These are phyloP conservation scores for Lichenostomus cassidix DNA, from an alignment of 2,113 vertebrate genomes.

Conservation along the genomic window DNA sequence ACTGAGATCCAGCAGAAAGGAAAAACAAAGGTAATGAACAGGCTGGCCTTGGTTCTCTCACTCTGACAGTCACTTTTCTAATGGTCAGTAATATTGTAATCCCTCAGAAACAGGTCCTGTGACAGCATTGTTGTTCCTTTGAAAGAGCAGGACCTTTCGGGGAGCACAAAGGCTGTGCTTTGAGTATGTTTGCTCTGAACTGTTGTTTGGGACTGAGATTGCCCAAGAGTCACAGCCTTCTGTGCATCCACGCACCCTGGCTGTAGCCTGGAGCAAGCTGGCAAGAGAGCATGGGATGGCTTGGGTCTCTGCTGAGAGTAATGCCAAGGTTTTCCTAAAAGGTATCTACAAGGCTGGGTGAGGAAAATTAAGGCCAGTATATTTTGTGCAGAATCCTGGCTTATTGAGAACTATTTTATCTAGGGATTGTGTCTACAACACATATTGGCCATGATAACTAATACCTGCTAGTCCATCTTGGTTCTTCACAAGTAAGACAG, in stretches of 20 bases:
- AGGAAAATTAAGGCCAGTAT: neutral
- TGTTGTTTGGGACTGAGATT: neutral
- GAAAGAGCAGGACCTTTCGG: neutral
- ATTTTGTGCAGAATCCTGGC: neutral
- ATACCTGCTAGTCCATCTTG: neutral
- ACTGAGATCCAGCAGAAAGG: neutral
- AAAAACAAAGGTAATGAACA: neutral
- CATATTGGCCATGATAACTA: neutral
- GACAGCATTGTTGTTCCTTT: neutral
- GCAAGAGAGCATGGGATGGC: neutral
- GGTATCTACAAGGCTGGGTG: neutral
- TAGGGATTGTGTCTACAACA: neutral
- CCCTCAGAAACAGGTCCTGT: neutral
- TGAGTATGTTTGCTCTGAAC: neutral
- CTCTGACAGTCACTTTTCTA: neutral
- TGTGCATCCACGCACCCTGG: neutral
- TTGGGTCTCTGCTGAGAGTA: neutral
- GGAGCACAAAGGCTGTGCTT: neutral
- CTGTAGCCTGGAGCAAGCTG: neutral
- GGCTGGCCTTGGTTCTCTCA: accelerated
- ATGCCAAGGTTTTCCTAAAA: neutral
- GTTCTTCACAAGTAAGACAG: neutral
- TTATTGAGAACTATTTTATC: neutral
- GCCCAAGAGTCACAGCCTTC: neutral
- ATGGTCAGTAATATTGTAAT: neutral